Base-by-base conservation (phyloP, 2,888 invertebrate species). In the Morpho achilles region DNA sequence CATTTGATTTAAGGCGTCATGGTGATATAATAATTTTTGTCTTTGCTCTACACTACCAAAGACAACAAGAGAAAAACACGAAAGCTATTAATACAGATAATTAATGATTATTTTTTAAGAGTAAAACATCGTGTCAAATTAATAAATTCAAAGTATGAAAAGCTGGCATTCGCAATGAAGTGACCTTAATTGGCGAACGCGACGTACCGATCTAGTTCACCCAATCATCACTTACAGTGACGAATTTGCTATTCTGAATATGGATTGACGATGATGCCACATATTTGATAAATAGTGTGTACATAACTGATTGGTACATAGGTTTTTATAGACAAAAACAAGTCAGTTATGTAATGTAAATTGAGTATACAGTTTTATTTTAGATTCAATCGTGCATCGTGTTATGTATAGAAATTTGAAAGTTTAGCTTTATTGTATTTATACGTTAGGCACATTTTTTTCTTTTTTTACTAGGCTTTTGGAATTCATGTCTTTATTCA, bases 111-210 rank as follows among this genome's bases (percentile, higher is more conserved):
- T 32, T 5, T 32, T 3, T 0, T 51, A 52, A 51, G 51, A 49
- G 57, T 23, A 48, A 44, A 55, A 54, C 49, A 47, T 56, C 48
- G 54, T 53, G 56, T 56, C 45, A 61, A 58, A 60, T 56, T 62
- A 58, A 61, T 60, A 59, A 53, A 61, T 58, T 58, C 53, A 56
- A 45, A 53, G 46, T 61, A 61, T 66, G 66, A 68, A 63, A 65
- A 64, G 60, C 66, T 52, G 60, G 64, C 67, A 71, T 75, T 74
- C 70, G 67, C 23, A 71, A 69, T 68, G 72, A 79, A 82, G 76
- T 82, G 85, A 76, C 86, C 86, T 82, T 84, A 87, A 87, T 87
- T 87, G 77, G 68, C 71, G 66, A 67, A 74, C 75, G 76, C 76
- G 74, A 77, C 75, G 74, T 70, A 32, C 67, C 69, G 73, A 73